Evolutionary conservation across 2,797 vertebrate species (phyloP).

Genomic region (Megaceryle alcyon): DNA sequence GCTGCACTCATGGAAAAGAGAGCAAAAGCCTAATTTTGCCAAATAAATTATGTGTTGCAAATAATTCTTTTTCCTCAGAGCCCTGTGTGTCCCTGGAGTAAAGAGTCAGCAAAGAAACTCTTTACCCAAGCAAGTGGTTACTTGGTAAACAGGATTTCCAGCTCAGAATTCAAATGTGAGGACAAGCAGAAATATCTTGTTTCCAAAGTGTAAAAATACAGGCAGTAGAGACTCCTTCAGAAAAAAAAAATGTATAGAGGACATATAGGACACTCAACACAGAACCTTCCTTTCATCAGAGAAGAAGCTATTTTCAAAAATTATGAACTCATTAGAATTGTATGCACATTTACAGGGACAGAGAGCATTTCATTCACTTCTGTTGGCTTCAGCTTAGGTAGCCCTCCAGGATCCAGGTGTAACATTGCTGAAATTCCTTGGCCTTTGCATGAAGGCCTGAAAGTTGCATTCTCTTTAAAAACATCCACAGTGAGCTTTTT

Average conservation of each 20-base stretch:
- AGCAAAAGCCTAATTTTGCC: constrained; percentile 36
- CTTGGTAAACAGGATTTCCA: constrained; percentile 40
- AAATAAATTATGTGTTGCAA: constrained; percentile 41
- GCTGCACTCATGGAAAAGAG: not conserved
- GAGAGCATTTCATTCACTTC: not conserved
- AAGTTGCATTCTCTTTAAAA: not conserved
- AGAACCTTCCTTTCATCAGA: not conserved
- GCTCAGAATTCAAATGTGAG: not conserved
- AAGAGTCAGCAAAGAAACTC: constrained; percentile 23
- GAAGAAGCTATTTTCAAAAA: not conserved
- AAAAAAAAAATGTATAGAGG: not conserved
- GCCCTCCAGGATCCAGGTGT: not conserved
- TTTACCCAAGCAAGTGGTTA: constrained; percentile 1
- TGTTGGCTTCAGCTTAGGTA: not conserved
- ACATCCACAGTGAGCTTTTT: constrained; percentile 8
- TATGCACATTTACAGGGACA: not conserved
- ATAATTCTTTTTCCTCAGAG: constrained; percentile 25
- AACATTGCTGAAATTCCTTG: constrained; percentile 40
- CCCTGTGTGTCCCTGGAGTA: not conserved
- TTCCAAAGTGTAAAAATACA: not conserved
- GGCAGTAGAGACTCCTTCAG: not conserved
- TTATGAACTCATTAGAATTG: not conserved
- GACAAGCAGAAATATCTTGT: not conserved
- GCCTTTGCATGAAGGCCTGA: not conserved
- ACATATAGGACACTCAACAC: not conserved